Evolutionary conservation across 2,113 vertebrate genomes (phyloP).

Genomic region (Chaetodon trifascialis): DNA sequence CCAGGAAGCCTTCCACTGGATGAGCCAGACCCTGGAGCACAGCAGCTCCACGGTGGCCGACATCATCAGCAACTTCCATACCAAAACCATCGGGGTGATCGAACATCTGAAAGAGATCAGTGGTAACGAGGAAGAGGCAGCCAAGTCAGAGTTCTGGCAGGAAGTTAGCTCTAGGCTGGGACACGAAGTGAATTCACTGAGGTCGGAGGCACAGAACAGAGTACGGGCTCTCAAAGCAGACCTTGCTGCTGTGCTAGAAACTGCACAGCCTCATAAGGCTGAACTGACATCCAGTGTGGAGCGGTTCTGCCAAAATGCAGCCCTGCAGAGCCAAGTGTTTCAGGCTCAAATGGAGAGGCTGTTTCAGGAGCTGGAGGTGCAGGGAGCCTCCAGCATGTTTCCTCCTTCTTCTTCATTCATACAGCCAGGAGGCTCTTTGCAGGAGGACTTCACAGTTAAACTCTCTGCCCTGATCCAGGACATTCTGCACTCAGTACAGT

Average conservation of each 20-base stretch:
- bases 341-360: conserved; percentile 82
- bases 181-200: conserved; percentile 72
- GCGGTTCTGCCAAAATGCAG: conserved; percentile 85
- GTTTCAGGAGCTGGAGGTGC: conserved; percentile 78
- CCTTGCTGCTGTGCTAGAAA: conserved; percentile 40
- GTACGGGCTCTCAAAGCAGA: conserved; percentile 42
- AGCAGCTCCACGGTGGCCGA: conserved; percentile 65
- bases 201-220: conserved; percentile 60
- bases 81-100: conserved; percentile 76
- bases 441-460: conserved; percentile 84
- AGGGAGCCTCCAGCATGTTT: neutral
- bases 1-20: conserved; percentile 75
- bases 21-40: conserved; percentile 71
- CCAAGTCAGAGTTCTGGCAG: conserved; percentile 72
- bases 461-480: conserved; percentile 89
- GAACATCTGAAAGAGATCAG: conserved; percentile 82
- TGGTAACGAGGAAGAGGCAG: conserved; percentile 66
- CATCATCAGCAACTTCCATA: conserved; percentile 83
- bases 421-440: conserved; percentile 71
- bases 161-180: conserved; percentile 83
- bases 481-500: conserved; percentile 86
- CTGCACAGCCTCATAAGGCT: conserved; percentile 45
- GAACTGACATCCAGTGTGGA: conserved; percentile 82
- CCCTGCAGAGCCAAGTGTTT: conserved; percentile 83
- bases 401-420: neutral